A percentile compares a stretch with the other conserved stretches of the same genome.
Conservation (phyloP, 2,888 invertebrate species). For the Yponomeuta plumbellus region DNA sequence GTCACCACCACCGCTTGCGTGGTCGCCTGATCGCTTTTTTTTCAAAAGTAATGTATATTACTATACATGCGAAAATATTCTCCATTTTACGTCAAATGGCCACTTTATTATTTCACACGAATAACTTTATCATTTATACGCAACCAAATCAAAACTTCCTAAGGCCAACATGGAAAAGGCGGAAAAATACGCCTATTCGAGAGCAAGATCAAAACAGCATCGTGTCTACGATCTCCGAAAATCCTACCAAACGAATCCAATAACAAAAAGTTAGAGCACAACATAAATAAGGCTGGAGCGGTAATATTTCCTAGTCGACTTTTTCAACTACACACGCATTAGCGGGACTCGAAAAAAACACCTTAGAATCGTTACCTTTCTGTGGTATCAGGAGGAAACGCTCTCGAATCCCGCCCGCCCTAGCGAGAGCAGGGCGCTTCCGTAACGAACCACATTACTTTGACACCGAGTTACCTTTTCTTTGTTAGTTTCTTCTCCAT, state of each 20-base stretch:
- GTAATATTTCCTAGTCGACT: constrained; percentile 10
- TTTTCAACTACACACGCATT: constrained; percentile 11
- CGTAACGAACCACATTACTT: neutral
- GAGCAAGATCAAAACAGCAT: neutral
- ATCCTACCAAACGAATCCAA: neutral
- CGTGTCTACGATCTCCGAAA: neutral
- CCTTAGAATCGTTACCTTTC: neutral
- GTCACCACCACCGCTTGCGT: too few relatives aligned
- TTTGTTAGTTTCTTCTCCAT: too few relatives aligned
- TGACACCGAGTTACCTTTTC: too few relatives aligned
- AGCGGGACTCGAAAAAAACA: constrained; percentile 6
- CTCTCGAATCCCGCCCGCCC: constrained; percentile 7
- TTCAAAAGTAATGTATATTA: too few relatives aligned
- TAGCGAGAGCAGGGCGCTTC: neutral
- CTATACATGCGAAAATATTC: too few relatives aligned
- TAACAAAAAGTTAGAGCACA: constrained; percentile 3
- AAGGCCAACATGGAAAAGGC: too few relatives aligned
- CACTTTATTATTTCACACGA: too few relatives aligned
- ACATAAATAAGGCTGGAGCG: neutral
- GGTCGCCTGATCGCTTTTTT: too few relatives aligned
- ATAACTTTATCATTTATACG: too few relatives aligned
- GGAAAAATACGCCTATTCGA: neutral
- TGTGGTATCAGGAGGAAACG: constrained; percentile 11
- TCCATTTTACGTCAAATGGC: too few relatives aligned
- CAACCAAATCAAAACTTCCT: too few relatives aligned